Evolutionary conservation across 1,140 invertebrate species (phyloP), one percentile per base, ranked within the genome.

Genomic region (Dinothrombium tinctorium): DNA sequence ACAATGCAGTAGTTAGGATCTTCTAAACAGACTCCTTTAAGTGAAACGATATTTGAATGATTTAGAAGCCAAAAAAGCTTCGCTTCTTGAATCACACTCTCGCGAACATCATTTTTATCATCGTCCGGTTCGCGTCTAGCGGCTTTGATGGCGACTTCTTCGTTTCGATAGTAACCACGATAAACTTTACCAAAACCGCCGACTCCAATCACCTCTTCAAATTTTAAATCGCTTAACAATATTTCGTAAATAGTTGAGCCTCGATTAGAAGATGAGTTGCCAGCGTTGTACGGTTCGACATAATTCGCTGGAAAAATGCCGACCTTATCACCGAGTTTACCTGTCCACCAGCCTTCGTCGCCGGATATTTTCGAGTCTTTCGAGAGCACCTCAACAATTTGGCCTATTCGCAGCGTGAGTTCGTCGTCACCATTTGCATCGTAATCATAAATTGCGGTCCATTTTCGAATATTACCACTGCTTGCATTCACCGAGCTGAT

Each of bases 341-440:
- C 86, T 28, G 81, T 92, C 86, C 86, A 92, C 86, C 87, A 94
- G 12, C 41, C 87, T 51, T 87, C 82, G 62, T 92, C 86, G 9
- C 87, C 87, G 0, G 86, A 92, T 52, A 92, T 86, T 59, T 80
- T 82, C 3, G 76, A 69, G 62, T 94, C 86, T 54, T 76, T 83
- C 12, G 83, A 87, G 22, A 94, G 65, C 33, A 94, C 77, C 56
- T 87, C 74, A 22, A 95, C 78, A 46, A 78, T 73, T 59, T 83
- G 74, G 14, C 86, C 84, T 41, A 76, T 67, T 33, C 70, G 67
- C 23, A 95, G 60, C 12, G 72, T 79, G 47, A 94, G 62, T 61
- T 94, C 86, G 58, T 94, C 86, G 52, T 90, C 82, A 17, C 78
- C 74, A 56, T 81, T 76, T 14, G 84, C 81, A 48, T 76, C 67